phyloP scores from a whole-genome alignment of 1,140 invertebrate genomes.

The Arctopsyche grandis region DNA sequence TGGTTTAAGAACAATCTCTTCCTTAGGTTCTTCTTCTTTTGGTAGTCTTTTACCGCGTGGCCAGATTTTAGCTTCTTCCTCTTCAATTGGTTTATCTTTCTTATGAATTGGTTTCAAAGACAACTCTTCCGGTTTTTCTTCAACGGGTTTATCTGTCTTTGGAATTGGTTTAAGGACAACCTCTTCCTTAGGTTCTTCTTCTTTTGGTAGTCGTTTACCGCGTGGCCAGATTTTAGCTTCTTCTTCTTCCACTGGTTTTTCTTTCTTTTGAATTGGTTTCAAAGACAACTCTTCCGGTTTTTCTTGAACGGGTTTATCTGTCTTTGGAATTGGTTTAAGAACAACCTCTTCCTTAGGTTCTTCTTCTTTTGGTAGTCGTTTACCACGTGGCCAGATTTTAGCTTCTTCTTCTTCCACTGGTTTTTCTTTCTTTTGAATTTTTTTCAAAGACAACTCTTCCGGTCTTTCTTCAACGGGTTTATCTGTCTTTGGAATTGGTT shows the following conservation, averaged over 20 bases:
- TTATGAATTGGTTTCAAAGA: slow-evolving; percentile 56
- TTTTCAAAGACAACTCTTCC: slow-evolving; percentile 48
- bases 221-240: slow-evolving; percentile 60
- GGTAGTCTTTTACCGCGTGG: slow-evolving; percentile 62
- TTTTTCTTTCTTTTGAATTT: slow-evolving; percentile 43
- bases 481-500: slow-evolving; percentile 53
- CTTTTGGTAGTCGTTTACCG: slow-evolving; percentile 58
- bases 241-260: slow-evolving; percentile 49
- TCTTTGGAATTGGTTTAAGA: slow-evolving; percentile 54
- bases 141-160: slow-evolving; percentile 56
- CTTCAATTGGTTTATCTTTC: slow-evolving; percentile 57
- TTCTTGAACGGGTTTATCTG: slow-evolving; percentile 54
- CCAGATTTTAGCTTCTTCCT: slow-evolving; percentile 61
- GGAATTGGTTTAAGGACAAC: slow-evolving; percentile 60
- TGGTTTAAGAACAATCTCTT: slow-evolving; percentile 55
- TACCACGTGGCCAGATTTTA: slow-evolving; percentile 62
- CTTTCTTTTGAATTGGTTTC: slow-evolving; percentile 17
- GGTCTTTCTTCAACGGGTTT: slow-evolving; percentile 44
- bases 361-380: slow-evolving; percentile 61
- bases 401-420: slow-evolving; percentile 57
- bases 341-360: slow-evolving; percentile 56
- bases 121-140: slow-evolving; percentile 57
- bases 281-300: slow-evolving; percentile 44
- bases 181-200: slow-evolving; percentile 59
- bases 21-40: slow-evolving; percentile 59